Percentiles rank a stretch among this genome's conserved stretches.
phyloP scores from a whole-genome alignment of 2,113 vertebrate genomes.

The Caretta caretta region DNA sequence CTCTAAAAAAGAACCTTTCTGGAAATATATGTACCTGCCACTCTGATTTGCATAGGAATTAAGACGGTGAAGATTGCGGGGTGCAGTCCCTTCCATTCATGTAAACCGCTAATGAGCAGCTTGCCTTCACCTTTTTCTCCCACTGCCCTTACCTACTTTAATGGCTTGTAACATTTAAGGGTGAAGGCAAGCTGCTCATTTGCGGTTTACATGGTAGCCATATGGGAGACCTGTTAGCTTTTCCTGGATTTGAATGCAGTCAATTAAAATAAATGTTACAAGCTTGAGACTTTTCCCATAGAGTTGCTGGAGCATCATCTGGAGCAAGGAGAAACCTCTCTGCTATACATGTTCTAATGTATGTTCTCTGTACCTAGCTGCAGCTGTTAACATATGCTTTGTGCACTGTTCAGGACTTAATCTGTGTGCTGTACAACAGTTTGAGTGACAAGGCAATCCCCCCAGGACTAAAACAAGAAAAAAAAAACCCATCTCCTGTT shows the following conservation, averaged over 20 bases:
- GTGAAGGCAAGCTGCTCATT: too few species aligned
- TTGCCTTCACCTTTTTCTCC: background rate
- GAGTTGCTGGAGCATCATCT: background rate
- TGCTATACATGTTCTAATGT: background rate
- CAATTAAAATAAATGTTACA: background rate
- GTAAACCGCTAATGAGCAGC: background rate
- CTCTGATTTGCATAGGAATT: conserved; percentile 16
- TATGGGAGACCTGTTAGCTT: background rate
- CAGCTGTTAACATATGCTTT: background rate
- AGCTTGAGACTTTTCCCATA: background rate
- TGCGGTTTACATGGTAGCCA: background rate
- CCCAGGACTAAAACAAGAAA: background rate
- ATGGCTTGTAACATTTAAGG: background rate
- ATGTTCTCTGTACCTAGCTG: background rate
- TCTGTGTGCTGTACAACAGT: background rate
- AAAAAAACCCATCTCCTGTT: background rate
- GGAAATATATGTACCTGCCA: background rate
- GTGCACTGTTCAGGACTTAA: background rate
- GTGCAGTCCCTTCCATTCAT: background rate
- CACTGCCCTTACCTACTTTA: accelerated
- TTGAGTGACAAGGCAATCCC: background rate
- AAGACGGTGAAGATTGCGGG: background rate
- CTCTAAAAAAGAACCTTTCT: background rate
- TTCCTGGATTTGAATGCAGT: background rate
- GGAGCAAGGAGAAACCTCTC: background rate